Evolutionary conservation across 1,140 invertebrate species (phyloP), one percentile per base, ranked within the genome.

Genomic region (Pectinophora gossypiella): DNA sequence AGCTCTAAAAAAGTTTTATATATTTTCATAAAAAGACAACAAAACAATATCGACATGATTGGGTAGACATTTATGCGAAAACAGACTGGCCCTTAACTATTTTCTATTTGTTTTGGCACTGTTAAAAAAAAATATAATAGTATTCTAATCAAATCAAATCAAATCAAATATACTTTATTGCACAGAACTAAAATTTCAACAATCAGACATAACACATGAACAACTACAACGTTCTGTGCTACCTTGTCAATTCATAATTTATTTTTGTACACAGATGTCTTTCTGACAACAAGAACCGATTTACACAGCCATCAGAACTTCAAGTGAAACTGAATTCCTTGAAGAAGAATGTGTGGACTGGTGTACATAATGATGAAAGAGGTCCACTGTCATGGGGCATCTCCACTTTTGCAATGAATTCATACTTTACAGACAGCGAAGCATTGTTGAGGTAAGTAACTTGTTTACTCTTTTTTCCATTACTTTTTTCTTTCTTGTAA

Each of bases 361-460:
- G 90, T 18, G 65, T 87, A 5, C 76, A 81, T 43, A 70, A 59
- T 46, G 85, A 88, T 20, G 76, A 77, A 6, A 87, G 88, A 52
- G 74, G 82, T 0, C 90, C 91, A 27, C 54, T 92, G 10, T 91
- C 90, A 15, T 92, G 91, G 91, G 90, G 90, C 4, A 78, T 90
- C 38, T 90, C 90, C 3, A 89, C 81, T 61, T 85, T 90, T 59
- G 85, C 89, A 4, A 85, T 87, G 67, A 85, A 85, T 51, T 87
- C 82, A 13, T 89, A 88, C 59, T 89, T 88, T 61, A 88, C 84
- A 18, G 86, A 90, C 47, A 89, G 81, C 61, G 89, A 91, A 69
- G 82, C 80, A 16, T 75, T 90, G 42, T 64, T 90, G 1, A 88
- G 85, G 89, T 90, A 63, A 60, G 59, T 53, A 38, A 23, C 4